Conservation (phyloP, 2,113 vertebrate species). For the Ascaphus truei region DNA sequence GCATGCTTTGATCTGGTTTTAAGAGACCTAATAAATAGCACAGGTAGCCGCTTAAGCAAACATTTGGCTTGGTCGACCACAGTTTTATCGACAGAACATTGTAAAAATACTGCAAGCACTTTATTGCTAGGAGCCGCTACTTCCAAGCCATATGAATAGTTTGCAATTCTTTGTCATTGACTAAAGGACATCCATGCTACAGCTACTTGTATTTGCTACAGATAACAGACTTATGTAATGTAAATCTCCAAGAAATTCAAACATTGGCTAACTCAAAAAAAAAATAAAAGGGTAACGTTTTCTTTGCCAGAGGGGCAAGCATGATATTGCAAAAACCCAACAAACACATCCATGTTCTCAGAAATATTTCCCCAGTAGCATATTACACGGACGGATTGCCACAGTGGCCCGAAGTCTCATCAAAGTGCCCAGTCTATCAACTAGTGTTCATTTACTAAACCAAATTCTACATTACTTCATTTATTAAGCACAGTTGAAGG, state of each 20-base stretch:
- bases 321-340: too few relatives aligned
- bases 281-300: too few relatives aligned
- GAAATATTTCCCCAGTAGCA: slow-evolving; percentile 20
- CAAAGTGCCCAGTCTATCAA: slow-evolving; percentile 23
- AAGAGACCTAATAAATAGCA: slow-evolving; percentile 44
- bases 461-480: slow-evolving; percentile 26
- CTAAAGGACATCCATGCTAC: neutral
- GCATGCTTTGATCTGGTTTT: slow-evolving; percentile 56
- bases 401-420: slow-evolving; percentile 7
- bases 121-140: neutral
- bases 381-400: slow-evolving; percentile 28
- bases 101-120: slow-evolving; percentile 40
- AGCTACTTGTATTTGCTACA: too few relatives aligned
- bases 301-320: too few relatives aligned
- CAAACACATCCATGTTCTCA: neutral
- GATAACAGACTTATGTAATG: too few relatives aligned
- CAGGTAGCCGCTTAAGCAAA: slow-evolving; percentile 53
- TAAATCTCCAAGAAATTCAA: too few relatives aligned
- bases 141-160: neutral
- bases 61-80: slow-evolving; percentile 37
- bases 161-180: neutral
- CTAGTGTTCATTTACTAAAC: slow-evolving; percentile 30
- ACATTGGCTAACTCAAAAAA: too few relatives aligned
- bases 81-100: slow-evolving; percentile 49
- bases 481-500: slow-evolving; percentile 34